Evolutionary conservation across 2,113 vertebrate species (phyloP).

Genomic region (Anarrhichthys ocellatus): DNA sequence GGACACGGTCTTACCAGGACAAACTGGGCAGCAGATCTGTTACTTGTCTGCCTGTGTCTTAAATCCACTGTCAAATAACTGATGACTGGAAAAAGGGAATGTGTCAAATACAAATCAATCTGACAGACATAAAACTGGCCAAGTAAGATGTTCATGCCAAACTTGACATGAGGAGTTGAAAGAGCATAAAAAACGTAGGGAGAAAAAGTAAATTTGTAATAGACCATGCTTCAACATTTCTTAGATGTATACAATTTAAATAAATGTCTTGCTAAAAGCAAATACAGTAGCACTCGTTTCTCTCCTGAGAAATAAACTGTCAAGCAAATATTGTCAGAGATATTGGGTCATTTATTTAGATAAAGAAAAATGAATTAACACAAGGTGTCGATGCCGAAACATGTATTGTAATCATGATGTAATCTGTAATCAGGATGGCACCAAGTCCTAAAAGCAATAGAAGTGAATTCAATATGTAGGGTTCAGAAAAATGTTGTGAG

Average conservation of each 20-base stretch:
- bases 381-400: no score
- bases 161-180: neutral
- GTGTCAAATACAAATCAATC: neutral
- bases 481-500: neutral
- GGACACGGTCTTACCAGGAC: slow-evolving; percentile 10
- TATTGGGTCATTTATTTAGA: neutral
- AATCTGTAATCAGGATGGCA: neutral
- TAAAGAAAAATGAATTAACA: neutral
- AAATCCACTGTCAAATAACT: slow-evolving; percentile 18
- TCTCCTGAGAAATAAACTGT: neutral
- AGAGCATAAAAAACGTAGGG: neutral
- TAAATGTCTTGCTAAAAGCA: neutral
- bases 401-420: neutral
- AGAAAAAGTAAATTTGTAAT: neutral
- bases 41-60: slow-evolving; percentile 12
- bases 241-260: no score
- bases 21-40: slow-evolving; percentile 20
- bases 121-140: neutral
- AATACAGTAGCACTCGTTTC: neutral
- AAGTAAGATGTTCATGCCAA: neutral
- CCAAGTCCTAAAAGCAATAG: neutral
- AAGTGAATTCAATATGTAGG: neutral
- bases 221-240: neutral
- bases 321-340: neutral
- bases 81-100: slow-evolving; percentile 17